Percentiles rank a stretch among this genome's conserved stretches.
These are phyloP conservation scores for Apus apus DNA, from an alignment of 2,113 vertebrate species.

Conservation along the genomic window DNA sequence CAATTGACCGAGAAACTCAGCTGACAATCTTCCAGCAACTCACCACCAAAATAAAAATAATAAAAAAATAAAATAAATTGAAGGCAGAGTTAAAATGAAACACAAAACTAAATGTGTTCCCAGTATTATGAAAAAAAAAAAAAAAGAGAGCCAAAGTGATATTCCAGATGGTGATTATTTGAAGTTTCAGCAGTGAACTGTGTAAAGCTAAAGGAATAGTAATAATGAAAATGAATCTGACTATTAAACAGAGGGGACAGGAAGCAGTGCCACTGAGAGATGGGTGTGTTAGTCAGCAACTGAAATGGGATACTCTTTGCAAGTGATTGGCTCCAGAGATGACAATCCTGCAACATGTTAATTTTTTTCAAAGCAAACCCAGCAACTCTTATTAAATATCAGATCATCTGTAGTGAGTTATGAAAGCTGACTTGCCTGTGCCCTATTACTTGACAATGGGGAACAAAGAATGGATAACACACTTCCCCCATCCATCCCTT, in stretches of 20 bases:
- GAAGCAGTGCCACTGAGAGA: not conserved
- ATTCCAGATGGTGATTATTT: slow-evolving; percentile 42
- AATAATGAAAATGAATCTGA: slow-evolving; percentile 26
- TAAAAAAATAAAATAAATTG: not conserved
- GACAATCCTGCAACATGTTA: not conserved
- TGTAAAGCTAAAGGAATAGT: slow-evolving; percentile 21
- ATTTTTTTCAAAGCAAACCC: not conserved
- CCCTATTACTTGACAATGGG: not conserved
- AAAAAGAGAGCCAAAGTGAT: not conserved
- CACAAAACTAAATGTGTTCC: not conserved
- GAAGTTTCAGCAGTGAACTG: slow-evolving; percentile 1
- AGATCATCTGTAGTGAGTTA: not conserved
- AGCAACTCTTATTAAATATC: not conserved
- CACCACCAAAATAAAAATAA: not conserved
- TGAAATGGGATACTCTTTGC: not conserved
- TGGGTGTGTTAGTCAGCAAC: not conserved
- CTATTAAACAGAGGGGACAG: not conserved
- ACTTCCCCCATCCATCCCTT: not conserved
- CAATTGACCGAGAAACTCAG: not conserved
- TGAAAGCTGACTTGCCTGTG: not conserved
- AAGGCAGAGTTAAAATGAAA: slow-evolving; percentile 9
- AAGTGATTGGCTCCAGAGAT: not conserved
- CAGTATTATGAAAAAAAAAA: not conserved
- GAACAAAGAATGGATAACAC: not conserved
- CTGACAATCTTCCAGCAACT: not conserved